phyloP scores from a whole-genome alignment of 1,140 invertebrate species.

The Megathymus violae region DNA sequence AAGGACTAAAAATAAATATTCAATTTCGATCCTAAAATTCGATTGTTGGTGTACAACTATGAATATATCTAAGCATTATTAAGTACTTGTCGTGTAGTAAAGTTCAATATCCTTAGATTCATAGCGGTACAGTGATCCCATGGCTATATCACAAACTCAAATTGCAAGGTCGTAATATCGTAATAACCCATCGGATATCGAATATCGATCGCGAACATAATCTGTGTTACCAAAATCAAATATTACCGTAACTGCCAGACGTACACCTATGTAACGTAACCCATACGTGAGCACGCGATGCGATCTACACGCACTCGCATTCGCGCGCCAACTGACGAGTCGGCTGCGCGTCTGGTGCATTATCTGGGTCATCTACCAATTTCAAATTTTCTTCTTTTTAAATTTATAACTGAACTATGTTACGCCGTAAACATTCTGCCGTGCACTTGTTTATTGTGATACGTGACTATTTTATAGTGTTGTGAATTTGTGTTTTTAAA shows the following conservation, averaged over 20 bases:
- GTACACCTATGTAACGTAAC: constrained; percentile 49
- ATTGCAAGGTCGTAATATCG: constrained; percentile 20
- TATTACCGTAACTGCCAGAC: constrained; percentile 65
- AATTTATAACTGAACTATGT: constrained; percentile 2
- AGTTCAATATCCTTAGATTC: constrained; percentile 20
- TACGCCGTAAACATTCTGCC: neutral
- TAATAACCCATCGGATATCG: constrained; percentile 31
- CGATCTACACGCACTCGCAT: constrained; percentile 53
- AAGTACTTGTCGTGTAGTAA: neutral
- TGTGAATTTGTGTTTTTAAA: constrained; percentile 49
- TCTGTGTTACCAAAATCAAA: constrained; percentile 61
- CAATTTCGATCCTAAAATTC: too few species aligned
- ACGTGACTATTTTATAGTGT: constrained; percentile 43
- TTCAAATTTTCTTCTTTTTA: constrained; percentile 18
- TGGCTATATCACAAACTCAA: neutral
- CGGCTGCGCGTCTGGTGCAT: constrained; percentile 49
- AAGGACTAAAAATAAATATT: too few species aligned
- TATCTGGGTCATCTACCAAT: constrained; percentile 39
- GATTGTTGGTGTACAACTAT: too few species aligned
- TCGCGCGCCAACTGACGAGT: constrained; percentile 58
- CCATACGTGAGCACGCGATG: constrained; percentile 44
- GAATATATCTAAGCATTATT: too few species aligned
- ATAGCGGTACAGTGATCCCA: constrained; percentile 9
- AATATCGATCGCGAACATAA: constrained; percentile 40
- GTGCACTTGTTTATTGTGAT: constrained; percentile 33